Percentiles rank a stretch among this genome's conserved stretches.
Evolutionary conservation across 23 tunicate genomes (phyloP).

Genomic region (Botrylloides violaceus): DNA sequence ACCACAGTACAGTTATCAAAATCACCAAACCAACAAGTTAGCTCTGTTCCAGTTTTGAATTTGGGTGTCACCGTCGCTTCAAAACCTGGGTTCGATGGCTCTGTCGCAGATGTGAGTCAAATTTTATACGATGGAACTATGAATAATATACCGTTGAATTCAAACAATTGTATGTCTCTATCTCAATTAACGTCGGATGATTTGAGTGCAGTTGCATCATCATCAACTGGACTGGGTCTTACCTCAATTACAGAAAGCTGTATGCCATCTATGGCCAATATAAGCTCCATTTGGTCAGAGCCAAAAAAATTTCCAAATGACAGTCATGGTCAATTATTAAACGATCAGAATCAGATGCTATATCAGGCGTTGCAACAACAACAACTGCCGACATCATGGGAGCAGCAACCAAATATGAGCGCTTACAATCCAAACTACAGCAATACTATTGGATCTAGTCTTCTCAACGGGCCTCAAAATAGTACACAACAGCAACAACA

Average conservation of each 20-base stretch:
- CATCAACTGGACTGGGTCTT: conserved; percentile 4
- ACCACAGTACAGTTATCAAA: background rate
- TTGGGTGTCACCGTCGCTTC: conserved; percentile 23
- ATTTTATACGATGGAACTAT: background rate
- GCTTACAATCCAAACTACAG: background rate
- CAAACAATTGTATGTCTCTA: background rate
- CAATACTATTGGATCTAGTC: background rate
- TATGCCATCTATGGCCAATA: conserved; percentile 5
- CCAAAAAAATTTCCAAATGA: background rate
- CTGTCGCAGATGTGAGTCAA: background rate
- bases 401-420: background rate
- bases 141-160: background rate
- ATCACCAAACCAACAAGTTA: background rate
- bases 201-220: background rate
- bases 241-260: conserved; percentile 5
- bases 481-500: conserved; percentile 36
- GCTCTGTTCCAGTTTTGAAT: conserved; percentile 17
- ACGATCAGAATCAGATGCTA: conserved; percentile 42
- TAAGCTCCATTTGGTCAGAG: conserved; percentile 24
- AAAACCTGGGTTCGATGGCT: background rate
- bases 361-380: conserved; percentile 62
- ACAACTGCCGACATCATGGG: conserved; percentile 49
- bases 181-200: background rate
- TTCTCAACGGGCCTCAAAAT: conserved; percentile 3
- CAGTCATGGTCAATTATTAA: background rate